phyloP scores from a whole-genome alignment of 2,888 invertebrate species.

The Proisotoma minuta region DNA sequence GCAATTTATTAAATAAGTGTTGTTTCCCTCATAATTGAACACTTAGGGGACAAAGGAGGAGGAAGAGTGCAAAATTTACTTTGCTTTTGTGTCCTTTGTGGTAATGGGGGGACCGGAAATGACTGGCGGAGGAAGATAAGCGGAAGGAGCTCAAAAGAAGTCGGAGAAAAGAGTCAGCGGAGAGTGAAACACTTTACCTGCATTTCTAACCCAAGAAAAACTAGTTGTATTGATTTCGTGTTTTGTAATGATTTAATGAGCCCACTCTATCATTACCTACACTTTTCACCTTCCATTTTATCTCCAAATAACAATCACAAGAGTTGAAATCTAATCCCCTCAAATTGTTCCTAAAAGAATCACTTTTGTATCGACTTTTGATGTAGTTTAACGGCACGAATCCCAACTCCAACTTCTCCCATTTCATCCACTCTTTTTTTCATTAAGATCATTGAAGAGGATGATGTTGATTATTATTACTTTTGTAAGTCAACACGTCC shows the following conservation, averaged over 20 bases:
- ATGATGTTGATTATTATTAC: not conserved
- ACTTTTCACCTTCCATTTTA: slow-evolving; percentile 2
- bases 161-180: not conserved
- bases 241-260: no score
- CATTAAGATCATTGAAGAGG: not conserved
- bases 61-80: slow-evolving; percentile 6
- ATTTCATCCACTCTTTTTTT: not conserved
- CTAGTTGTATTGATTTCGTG: no score
- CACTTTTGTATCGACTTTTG: slow-evolving; percentile 1
- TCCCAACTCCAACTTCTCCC: not conserved
- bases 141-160: slow-evolving; percentile 2
- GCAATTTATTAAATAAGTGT: not conserved
- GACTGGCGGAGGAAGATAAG: slow-evolving; percentile 3
- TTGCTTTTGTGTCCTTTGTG: slow-evolving; percentile 3
- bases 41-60: not conserved
- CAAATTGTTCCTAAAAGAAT: slow-evolving; percentile 1
- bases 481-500: not conserved
- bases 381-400: slow-evolving; percentile 3
- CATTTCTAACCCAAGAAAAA: no score
- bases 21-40: not conserved
- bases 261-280: not conserved
- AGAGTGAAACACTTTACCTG: no score
- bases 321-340: not conserved
- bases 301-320: not conserved
- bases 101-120: slow-evolving; percentile 1